These are phyloP conservation scores for Sarcophaga bullata DNA, from an alignment of 1,140 invertebrate genomes.

Conservation along the genomic window DNA sequence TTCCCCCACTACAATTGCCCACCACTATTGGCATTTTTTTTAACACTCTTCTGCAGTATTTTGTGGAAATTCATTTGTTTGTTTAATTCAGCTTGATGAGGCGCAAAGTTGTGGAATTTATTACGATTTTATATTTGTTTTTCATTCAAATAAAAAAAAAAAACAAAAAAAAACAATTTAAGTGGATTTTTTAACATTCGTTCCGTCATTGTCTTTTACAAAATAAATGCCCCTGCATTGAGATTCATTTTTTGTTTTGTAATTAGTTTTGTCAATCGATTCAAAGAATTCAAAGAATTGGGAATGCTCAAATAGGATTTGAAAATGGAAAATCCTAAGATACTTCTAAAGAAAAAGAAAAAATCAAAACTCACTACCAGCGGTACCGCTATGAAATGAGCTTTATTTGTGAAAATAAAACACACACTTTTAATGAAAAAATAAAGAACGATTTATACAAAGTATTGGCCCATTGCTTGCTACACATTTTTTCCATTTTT, in stretches of 20 bases:
- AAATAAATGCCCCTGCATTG: conserved; percentile 34
- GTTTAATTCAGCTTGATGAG: conserved; percentile 59
- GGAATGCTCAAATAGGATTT: too few species aligned
- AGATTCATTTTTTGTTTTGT: conserved; percentile 34
- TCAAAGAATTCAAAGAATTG: too few species aligned
- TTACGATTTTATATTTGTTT: conserved; percentile 47
- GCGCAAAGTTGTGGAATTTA: conserved; percentile 66
- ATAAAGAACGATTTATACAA: too few species aligned
- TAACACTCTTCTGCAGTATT: conserved; percentile 53
- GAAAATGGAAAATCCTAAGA: too few species aligned
- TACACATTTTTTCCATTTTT: too few species aligned
- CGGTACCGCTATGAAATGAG: too few species aligned
- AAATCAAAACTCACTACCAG: too few species aligned
- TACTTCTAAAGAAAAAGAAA: too few species aligned
- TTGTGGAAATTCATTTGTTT: conserved; percentile 53
- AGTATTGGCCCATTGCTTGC: too few species aligned
- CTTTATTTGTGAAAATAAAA: too few species aligned
- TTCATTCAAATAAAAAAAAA: conserved; percentile 17
- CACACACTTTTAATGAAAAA: too few species aligned
- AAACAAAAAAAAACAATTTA: conserved; percentile 20
- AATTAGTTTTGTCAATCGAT: neutral
- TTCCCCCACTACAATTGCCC: conserved; percentile 22
- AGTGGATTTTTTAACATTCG: conserved; percentile 14
- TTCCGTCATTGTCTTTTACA: neutral
- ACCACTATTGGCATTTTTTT: conserved; percentile 25